Evolutionary conservation across 1,140 invertebrate genomes (phyloP).

Genomic region (Neodiprion pinetum): DNA sequence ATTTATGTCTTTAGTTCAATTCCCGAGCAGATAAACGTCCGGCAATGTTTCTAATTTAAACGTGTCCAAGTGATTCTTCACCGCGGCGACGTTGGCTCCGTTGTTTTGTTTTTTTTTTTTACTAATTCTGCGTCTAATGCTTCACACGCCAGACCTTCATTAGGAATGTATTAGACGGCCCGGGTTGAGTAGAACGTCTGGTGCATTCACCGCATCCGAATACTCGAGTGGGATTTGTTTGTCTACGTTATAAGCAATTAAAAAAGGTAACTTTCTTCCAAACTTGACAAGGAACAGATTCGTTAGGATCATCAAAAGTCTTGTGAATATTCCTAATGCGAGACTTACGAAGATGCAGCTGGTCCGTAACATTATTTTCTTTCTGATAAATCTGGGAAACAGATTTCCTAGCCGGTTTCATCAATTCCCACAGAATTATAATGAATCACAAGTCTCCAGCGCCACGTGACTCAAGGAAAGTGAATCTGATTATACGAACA

Average conservation of each 20-base stretch:
- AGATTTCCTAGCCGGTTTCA: not conserved
- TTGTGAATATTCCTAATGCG: no score
- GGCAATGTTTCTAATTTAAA: slow-evolving; percentile 3
- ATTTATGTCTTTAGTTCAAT: no score
- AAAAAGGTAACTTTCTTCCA: not conserved
- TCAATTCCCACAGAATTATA: not conserved
- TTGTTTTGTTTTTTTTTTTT: not conserved
- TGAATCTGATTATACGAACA: not conserved
- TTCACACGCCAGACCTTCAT: not conserved
- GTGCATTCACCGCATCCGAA: not conserved
- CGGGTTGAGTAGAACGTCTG: not conserved
- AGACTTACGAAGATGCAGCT: no score
- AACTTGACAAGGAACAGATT: not conserved
- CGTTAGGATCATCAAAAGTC: not conserved
- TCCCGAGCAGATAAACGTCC: not conserved
- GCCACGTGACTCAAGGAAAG: not conserved
- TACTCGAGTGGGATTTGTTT: not conserved
- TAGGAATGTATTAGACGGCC: not conserved
- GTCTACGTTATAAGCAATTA: not conserved
- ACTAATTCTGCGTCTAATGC: not conserved
- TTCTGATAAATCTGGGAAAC: not conserved
- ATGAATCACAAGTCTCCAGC: not conserved
- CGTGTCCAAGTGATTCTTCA: not conserved
- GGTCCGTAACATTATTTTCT: no score
- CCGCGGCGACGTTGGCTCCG: not conserved